Percentiles rank a stretch among this genome's conserved stretches.
These are phyloP conservation scores for Acanthopagrus latus DNA, from an alignment of 2,797 vertebrate genomes.

Conservation along the genomic window DNA sequence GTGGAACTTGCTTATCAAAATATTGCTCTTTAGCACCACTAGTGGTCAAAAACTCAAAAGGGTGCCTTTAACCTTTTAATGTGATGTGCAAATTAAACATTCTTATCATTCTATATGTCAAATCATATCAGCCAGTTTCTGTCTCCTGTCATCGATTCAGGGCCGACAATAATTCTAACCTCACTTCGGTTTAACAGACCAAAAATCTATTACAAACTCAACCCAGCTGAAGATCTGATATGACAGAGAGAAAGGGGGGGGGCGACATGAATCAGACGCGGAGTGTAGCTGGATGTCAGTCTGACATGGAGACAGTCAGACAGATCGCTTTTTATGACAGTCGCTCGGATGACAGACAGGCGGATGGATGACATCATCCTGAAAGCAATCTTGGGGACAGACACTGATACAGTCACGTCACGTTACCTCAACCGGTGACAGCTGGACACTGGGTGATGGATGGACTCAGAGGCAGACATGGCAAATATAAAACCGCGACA, in stretches of 20 bases:
- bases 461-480: constrained; percentile 54
- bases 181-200: not conserved
- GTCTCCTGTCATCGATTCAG: not conserved
- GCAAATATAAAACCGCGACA: constrained; percentile 71
- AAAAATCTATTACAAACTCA: too few relatives aligned
- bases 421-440: constrained; percentile 69
- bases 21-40: not conserved
- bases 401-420: constrained; percentile 63
- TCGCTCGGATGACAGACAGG: constrained; percentile 55
- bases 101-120: not conserved
- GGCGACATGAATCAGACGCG: constrained; percentile 40
- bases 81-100: not conserved
- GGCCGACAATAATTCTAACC: not conserved
- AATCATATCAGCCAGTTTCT: fast-evolving
- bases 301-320: constrained; percentile 34
- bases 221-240: not conserved
- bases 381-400: constrained; percentile 59
- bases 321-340: constrained; percentile 58
- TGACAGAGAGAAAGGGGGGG: not conserved
- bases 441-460: constrained; percentile 63
- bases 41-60: not conserved
- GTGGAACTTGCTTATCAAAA: too few relatives aligned
- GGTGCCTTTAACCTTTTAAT: not conserved
- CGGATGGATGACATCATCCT: constrained; percentile 76
- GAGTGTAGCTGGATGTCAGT: constrained; percentile 28